These are phyloP conservation scores for Irena cyanogastra DNA, from an alignment of 2,113 vertebrate species.

Conservation along the genomic window DNA sequence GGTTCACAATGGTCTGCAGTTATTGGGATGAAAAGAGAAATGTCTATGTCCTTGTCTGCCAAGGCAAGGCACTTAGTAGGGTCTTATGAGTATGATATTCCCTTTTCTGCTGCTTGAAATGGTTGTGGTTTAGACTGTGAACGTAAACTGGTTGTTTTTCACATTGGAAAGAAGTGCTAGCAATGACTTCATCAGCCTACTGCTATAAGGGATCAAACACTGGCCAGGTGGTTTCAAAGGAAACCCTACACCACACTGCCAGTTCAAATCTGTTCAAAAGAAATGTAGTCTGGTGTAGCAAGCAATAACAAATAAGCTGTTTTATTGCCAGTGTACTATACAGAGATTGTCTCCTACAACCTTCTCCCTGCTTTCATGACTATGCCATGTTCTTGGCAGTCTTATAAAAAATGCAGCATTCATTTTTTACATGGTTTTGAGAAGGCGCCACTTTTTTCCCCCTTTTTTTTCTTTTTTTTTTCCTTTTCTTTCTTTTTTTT, in stretches of 20 bases:
- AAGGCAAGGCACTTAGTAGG: background rate
- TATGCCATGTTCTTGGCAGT: background rate
- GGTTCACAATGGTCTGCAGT: background rate
- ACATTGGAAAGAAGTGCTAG: background rate
- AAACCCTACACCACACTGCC: background rate
- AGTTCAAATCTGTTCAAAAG: background rate
- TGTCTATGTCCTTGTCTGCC: background rate
- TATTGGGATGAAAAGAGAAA: rapidly evolving
- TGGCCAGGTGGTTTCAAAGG: background rate
- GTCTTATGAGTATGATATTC: background rate
- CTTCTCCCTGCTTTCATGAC: background rate
- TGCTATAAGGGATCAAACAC: background rate
- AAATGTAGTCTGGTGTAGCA: background rate
- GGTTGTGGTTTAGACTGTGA: background rate
- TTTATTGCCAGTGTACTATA: background rate
- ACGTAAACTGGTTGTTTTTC: background rate
- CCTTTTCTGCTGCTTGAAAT: background rate
- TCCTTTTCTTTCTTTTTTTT: background rate
- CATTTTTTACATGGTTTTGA: background rate
- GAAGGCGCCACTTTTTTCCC: rapidly evolving
- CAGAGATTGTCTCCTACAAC: background rate
- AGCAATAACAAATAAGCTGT: background rate
- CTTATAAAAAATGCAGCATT: background rate
- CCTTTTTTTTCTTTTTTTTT: no score
- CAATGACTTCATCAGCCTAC: background rate